phyloP scores from a whole-genome alignment of 2,797 vertebrate genomes.

The Chromis chromis region DNA sequence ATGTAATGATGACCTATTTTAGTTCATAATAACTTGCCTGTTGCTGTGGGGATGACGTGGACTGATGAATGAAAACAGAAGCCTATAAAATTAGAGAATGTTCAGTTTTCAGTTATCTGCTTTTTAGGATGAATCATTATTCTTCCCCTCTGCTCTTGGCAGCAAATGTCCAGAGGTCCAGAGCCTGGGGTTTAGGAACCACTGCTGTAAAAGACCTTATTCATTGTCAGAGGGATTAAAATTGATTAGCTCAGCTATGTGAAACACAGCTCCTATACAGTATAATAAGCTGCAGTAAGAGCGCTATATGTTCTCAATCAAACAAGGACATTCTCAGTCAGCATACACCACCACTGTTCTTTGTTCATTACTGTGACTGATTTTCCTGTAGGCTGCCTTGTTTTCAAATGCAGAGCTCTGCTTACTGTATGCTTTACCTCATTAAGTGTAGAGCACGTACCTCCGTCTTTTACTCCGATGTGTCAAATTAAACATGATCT shows the following conservation, averaged over 20 bases:
- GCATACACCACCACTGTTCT: conserved; percentile 36
- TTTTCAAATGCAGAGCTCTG: conserved; percentile 25
- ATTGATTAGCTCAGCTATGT: conserved; percentile 72
- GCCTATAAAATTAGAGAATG: background rate
- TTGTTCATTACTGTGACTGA: conserved; percentile 54
- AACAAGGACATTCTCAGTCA: conserved; percentile 35
- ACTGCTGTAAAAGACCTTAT: conserved; percentile 60
- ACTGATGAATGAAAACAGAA: background rate
- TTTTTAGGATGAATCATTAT: background rate
- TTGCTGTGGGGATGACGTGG: background rate
- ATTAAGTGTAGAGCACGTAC: background rate
- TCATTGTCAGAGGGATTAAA: conserved; percentile 75
- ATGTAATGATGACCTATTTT: background rate
- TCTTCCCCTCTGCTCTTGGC: conserved; percentile 4
- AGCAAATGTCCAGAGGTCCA: conserved; percentile 8
- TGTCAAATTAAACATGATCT: conserved; percentile 25
- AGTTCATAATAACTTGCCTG: background rate
- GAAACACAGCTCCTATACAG: conserved; percentile 59
- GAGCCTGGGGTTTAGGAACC: conserved; percentile 22
- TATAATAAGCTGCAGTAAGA: conserved; percentile 59
- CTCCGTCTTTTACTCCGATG: conserved; percentile 1
- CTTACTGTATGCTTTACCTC: background rate
- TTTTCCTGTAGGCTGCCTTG: conserved; percentile 18
- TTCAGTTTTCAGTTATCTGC: background rate
- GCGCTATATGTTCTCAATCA: conserved; percentile 47